These are phyloP conservation scores for Hydrocynus forskahlii DNA, from an alignment of 2,797 vertebrate species.

Conservation along the genomic window DNA sequence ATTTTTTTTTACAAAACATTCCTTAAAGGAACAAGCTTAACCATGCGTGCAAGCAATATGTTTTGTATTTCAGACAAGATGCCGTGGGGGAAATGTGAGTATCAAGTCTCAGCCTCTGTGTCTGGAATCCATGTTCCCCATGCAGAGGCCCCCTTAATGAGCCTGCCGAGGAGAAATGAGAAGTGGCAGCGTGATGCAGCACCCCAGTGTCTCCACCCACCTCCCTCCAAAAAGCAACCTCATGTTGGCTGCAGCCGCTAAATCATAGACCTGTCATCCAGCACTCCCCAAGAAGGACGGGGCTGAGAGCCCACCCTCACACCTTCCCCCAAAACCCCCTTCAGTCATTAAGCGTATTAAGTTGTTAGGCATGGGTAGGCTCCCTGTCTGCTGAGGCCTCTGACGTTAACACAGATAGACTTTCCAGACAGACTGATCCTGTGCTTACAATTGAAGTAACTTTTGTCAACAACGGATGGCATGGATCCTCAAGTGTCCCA, in stretches of 20 bases:
- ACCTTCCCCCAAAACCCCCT: slow-evolving; percentile 3
- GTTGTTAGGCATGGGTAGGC: slow-evolving; percentile 57
- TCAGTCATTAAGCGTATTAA: slow-evolving; percentile 56
- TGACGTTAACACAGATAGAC: slow-evolving; percentile 1
- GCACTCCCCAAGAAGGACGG: slow-evolving; percentile 71
- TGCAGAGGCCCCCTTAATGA: slow-evolving; percentile 59
- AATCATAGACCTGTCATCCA: slow-evolving; percentile 65
- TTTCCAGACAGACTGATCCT: slow-evolving; percentile 14
- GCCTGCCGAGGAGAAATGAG: slow-evolving; percentile 63
- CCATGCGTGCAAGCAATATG: slow-evolving; percentile 50
- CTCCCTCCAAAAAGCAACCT: slow-evolving; percentile 49
- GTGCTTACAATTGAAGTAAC: not conserved
- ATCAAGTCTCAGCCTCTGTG: slow-evolving; percentile 66
- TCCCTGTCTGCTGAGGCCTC: slow-evolving; percentile 34
- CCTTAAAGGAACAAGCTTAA: not conserved
- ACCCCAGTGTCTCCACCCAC: slow-evolving; percentile 57
- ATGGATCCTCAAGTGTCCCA: slow-evolving; percentile 5
- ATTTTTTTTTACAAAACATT: not conserved
- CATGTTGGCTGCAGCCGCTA: slow-evolving; percentile 62
- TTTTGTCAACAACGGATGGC: not conserved
- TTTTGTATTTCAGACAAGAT: slow-evolving; percentile 63
- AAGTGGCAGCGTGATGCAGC: slow-evolving; percentile 59
- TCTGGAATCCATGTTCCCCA: slow-evolving; percentile 63
- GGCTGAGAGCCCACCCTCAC: slow-evolving; percentile 48
- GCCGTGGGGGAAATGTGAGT: slow-evolving; percentile 52